Percentiles rank a stretch among this genome's conserved stretches.
Evolutionary conservation across 2,797 vertebrate species (phyloP).

Genomic region (Silurus lanzhouensis): DNA sequence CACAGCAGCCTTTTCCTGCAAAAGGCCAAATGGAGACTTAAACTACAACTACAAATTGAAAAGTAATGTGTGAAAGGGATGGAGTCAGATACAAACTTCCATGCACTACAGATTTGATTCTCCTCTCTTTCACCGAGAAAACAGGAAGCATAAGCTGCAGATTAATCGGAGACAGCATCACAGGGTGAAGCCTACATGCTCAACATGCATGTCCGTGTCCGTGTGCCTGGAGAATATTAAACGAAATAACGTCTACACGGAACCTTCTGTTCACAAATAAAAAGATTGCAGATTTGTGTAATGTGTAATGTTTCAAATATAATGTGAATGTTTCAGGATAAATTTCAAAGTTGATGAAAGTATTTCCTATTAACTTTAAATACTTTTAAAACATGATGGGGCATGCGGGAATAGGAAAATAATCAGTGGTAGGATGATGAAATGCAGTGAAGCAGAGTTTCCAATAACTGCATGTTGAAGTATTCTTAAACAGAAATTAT

Average conservation of each 20-base stretch:
- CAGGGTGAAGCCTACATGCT: conserved; percentile 7
- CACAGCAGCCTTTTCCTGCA: conserved; percentile 63
- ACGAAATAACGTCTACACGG: background rate
- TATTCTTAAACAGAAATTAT: background rate
- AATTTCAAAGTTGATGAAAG: background rate
- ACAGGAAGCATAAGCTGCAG: conserved; percentile 18
- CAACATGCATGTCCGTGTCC: conserved; percentile 2
- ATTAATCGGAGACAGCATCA: conserved; percentile 28
- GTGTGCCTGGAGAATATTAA: conserved; percentile 11
- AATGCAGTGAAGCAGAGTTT: background rate
- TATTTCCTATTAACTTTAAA: background rate
- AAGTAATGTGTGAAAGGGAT: conserved; percentile 66
- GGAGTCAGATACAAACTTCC: conserved; percentile 45
- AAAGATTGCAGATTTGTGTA: background rate
- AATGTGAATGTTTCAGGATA: background rate
- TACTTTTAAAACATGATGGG: background rate
- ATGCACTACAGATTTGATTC: conserved; percentile 48
- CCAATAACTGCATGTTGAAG: background rate
- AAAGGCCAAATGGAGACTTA: conserved; percentile 66
- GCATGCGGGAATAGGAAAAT: background rate
- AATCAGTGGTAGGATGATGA: background rate
- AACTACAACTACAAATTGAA: conserved; percentile 72
- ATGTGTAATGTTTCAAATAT: background rate
- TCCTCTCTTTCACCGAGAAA: conserved; percentile 39
- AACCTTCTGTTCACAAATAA: background rate